These are phyloP conservation scores for Globia sparganii DNA, from an alignment of 2,888 invertebrate genomes.

Conservation along the genomic window DNA sequence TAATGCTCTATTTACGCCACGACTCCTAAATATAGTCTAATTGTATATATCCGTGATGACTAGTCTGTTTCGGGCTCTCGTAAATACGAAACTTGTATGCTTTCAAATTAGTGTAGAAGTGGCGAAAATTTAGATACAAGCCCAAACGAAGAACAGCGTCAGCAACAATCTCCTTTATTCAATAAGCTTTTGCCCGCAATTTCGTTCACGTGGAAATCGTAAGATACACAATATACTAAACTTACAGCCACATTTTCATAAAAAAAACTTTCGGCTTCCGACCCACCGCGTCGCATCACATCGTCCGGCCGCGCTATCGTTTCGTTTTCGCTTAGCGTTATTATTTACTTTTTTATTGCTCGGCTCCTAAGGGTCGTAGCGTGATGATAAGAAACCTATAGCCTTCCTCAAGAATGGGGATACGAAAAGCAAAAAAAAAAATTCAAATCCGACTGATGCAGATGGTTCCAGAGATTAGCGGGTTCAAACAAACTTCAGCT, in stretches of 20 bases:
- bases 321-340: neutral
- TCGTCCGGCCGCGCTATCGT: neutral
- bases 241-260: neutral
- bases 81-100: neutral
- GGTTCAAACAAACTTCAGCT: neutral
- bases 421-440: neutral
- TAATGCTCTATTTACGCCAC: slow-evolving; percentile 21
- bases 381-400: neutral
- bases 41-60: slow-evolving; percentile 30
- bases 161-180: neutral
- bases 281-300: neutral
- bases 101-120: neutral
- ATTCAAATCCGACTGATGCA: neutral
- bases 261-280: neutral
- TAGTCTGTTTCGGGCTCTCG: slow-evolving; percentile 3
- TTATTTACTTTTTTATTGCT: neutral
- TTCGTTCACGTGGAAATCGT: neutral
- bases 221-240: neutral
- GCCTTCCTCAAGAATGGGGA: neutral
- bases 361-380: neutral
- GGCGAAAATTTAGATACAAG: neutral
- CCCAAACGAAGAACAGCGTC: neutral
- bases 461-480: too few species aligned
- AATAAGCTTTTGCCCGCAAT: neutral
- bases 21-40: slow-evolving; percentile 20